Evolutionary conservation across 2,888 invertebrate species (phyloP), one percentile per base, ranked within the genome.

Genomic region (Amiota minor): DNA sequence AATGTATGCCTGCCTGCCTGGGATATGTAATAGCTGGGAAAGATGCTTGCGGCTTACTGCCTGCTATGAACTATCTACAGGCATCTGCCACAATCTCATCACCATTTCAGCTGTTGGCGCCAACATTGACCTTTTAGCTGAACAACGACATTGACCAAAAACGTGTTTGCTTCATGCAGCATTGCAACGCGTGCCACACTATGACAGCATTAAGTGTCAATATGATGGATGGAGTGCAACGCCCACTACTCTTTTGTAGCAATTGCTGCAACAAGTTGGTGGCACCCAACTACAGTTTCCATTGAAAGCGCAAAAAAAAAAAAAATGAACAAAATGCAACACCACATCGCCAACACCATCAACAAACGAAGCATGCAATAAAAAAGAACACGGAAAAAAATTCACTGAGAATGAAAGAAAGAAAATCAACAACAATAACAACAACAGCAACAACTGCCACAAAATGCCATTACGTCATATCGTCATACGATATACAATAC

Each of bases 201-300:
- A 62, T 68, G 67, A 53, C 67, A 68, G 53, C 67, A 53, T 68
- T 68, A 68, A 68, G 67, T 68, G 67, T 68, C 67, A 68, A 68
- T 68, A 68, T 68, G 67, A 68, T 53, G 67, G 23, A 68, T 68
- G 20, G 50, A 53, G 14, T 68, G 67, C 67, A 68, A 68, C 53
- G 67, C 67, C 67, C 67, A 23, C 53, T 11, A 59, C 59, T 11
- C 16, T 18, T 9, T 4, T 20, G 59, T 11, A 11, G 59, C 59
- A 20, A 16, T 50, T 50, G 12, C 53, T 50, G 14, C n/a, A n/a
- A n/a, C 53, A 12, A 50, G 12, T 50, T 50, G 53, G 3, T n/a
- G 12, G n/a, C 53, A n/a, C 53, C n/a, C 4, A 50, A 14, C 64
- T n/a, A 46, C 64, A 46, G 16, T 23, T 64, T 23, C 35, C 64